These are phyloP conservation scores for Venusia cambrica DNA, from an alignment of 2,888 invertebrate genomes.

Conservation along the genomic window DNA sequence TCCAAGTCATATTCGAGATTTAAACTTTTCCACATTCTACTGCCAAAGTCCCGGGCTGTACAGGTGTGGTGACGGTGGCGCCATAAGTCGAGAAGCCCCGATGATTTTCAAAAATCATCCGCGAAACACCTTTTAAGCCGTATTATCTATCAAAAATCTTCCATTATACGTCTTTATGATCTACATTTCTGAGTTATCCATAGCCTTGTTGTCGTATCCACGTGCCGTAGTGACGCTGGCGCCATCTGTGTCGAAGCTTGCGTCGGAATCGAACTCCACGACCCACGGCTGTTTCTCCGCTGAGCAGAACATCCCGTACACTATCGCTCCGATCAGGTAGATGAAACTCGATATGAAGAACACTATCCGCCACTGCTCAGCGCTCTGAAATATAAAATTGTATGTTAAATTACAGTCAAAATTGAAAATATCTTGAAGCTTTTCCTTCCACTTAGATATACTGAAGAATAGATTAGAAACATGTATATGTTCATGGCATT, in stretches of 20 bases:
- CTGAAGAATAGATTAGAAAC: no score
- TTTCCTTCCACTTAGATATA: no score
- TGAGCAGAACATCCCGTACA: slow-evolving; percentile 89
- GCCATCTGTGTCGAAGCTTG: slow-evolving; percentile 67
- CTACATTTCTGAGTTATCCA: slow-evolving; percentile 63
- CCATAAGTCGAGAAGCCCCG: no score
- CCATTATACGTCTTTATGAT: neutral
- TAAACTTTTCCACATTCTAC: no score
- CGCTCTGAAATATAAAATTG: slow-evolving; percentile 84
- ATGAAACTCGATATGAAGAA: slow-evolving; percentile 92
- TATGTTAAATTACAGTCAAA: no score
- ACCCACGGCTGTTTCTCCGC: slow-evolving; percentile 93
- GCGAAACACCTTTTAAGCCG: no score
- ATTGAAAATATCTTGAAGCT: no score
- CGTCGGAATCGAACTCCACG: slow-evolving; percentile 60
- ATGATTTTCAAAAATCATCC: no score
- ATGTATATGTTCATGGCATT: no score
- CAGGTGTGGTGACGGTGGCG: no score
- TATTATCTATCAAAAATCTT: neutral
- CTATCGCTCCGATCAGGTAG: slow-evolving; percentile 90
- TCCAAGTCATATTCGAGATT: no score
- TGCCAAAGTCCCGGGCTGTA: no score
- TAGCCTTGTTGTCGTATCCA: slow-evolving; percentile 63
- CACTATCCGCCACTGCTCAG: slow-evolving; percentile 91
- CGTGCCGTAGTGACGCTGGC: slow-evolving; percentile 60